Base-by-base conservation (phyloP, 2,113 vertebrate species). In the Brachyhypopomus gauderio region DNA sequence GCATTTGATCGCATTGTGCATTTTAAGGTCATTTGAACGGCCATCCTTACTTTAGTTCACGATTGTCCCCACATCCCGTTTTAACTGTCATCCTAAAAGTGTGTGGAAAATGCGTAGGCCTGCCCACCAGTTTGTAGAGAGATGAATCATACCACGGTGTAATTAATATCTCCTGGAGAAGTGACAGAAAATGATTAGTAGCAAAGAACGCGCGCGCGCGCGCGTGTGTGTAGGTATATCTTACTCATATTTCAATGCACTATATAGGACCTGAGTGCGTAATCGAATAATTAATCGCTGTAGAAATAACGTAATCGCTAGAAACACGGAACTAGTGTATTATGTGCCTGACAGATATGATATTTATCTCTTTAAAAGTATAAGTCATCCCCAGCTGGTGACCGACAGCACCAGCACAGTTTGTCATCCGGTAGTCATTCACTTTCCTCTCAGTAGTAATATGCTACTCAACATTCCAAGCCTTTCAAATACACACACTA, bases 91-190 rank as follows among this genome's bases (percentile, higher is more conserved):
- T 88, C 85, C 87, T 89, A 92, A 89, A 89, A 64, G 83, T 79
- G 76, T 88, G 86, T 88, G 88, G 90, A 88, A 89, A 91, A 92
- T 90, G 89, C 87, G 81, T 91, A 87, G 88, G 89, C 84, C 80
- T 83, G 87, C 88, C 86, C 84, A 81, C 84, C 82, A 16, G 20
- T 77, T 85, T 86, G 86, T 82, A 83, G 62, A 87, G 86, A 85
- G 85, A 88, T 77, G 71, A 87, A 83, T 84, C 87, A 86, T 72
- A 64, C 84, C 87, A 84, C 79, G 19, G 80, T 76, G 88, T 90
- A 92, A 93, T 92, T 92, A 93, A 93, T 90, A 91, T 89, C 88
- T 85, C 69, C 23, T 82, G 55, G 66, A 75, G 81, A 48, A 58
- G 80, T 84, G 90, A 86, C 85, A 89, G 83, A 86, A 83, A 90